Evolutionary conservation across 2,797 vertebrate species (phyloP).

Genomic region (Anabas testudineus): DNA sequence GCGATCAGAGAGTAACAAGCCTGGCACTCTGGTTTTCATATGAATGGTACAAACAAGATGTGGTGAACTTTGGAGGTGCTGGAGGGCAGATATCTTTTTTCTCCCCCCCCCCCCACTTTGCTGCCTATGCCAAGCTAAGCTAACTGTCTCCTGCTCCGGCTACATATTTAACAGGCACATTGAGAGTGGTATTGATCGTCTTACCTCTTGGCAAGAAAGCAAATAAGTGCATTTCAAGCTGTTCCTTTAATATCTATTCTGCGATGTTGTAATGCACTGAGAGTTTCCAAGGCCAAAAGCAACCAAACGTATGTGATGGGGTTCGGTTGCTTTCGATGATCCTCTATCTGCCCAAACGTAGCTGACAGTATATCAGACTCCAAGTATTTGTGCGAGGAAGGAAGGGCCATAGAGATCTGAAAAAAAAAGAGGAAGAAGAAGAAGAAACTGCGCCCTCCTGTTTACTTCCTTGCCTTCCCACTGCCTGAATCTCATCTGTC

Average conservation of each 20-base stretch:
- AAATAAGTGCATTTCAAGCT: neutral
- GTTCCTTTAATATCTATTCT: no score
- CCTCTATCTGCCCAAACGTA: neutral
- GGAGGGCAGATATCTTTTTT: neutral
- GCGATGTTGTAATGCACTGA: no score
- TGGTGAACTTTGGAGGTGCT: no score
- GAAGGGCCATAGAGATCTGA: no score
- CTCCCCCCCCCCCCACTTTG: no score
- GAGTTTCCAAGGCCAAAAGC: neutral
- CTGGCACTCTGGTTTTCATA: no score
- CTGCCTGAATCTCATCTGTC: slow-evolving; percentile 58
- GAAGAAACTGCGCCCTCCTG: slow-evolving; percentile 12
- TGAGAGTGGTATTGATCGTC: neutral
- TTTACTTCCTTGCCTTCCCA: slow-evolving; percentile 35
- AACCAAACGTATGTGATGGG: neutral
- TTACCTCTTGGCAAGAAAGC: neutral
- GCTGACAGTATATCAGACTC: slow-evolving; percentile 15
- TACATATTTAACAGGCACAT: neutral
- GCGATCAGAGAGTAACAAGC: no score
- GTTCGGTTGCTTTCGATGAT: neutral
- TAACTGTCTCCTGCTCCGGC: neutral
- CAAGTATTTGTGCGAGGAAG: slow-evolving; percentile 37
- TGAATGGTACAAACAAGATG: no score
- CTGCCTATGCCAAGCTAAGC: neutral
- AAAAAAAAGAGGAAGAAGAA: no score